phyloP scores from a whole-genome alignment of 2,888 invertebrate species.

The Oegoconia quadripuncta region DNA sequence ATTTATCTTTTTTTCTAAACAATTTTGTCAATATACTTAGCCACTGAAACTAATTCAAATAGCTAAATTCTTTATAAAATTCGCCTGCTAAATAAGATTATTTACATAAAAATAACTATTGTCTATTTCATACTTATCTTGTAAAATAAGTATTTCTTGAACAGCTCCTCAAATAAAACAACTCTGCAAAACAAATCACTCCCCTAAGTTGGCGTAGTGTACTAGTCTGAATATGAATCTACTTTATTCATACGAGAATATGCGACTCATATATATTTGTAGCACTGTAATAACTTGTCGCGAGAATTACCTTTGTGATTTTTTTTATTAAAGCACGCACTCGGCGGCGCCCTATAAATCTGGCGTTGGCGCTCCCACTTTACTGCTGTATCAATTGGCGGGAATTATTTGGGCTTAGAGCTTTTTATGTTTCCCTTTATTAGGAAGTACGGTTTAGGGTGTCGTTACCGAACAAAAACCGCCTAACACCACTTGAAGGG shows the following conservation, averaged over 20 bases:
- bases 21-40: no score
- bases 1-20: no score
- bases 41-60: no score
- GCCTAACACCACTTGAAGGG: background rate
- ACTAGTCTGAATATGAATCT: conserved; percentile 50
- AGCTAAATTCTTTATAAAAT: no score
- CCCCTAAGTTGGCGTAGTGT: conserved; percentile 36
- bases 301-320: conserved; percentile 72
- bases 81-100: no score
- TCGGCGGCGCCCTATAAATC: conserved; percentile 73
- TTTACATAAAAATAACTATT: no score
- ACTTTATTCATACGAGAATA: conserved; percentile 59
- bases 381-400: conserved; percentile 64
- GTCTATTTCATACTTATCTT: no score
- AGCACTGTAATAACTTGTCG: conserved; percentile 67
- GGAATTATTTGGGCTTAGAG: conserved; percentile 54
- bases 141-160: no score
- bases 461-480: conserved; percentile 18
- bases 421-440: conserved; percentile 57
- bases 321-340: conserved; percentile 71
- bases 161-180: no score
- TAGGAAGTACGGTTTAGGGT: conserved; percentile 42
- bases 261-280: conserved; percentile 61
- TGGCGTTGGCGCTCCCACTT: conserved; percentile 64
- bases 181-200: conserved; percentile 17